Evolutionary conservation across 2,888 invertebrate species (phyloP).

Genomic region (Griposia aprilina): DNA sequence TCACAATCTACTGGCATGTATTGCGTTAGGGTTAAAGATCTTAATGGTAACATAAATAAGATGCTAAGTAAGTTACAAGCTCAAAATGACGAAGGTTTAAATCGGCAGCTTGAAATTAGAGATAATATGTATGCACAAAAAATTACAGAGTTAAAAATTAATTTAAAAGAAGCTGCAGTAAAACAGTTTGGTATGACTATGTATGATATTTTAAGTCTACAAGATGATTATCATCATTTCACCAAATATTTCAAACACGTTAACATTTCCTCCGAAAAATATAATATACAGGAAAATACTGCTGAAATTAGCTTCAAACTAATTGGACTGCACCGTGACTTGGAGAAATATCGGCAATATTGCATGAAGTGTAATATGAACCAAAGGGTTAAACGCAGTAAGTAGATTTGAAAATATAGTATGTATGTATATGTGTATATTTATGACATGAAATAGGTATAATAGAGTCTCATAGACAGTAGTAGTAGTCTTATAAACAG

Average conservation of each 20-base stretch:
- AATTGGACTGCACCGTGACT: slow-evolving; percentile 52
- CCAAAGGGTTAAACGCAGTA: slow-evolving; percentile 15
- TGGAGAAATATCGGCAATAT: slow-evolving; percentile 64
- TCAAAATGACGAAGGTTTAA: slow-evolving; percentile 4
- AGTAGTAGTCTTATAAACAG: not conserved
- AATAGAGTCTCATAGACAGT: not conserved
- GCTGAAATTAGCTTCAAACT: slow-evolving; percentile 29
- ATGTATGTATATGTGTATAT: not conserved
- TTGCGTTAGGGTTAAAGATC: slow-evolving; percentile 69
- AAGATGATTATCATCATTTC: slow-evolving; percentile 74
- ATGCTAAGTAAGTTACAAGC: slow-evolving; percentile 54
- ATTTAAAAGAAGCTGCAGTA: slow-evolving; percentile 70
- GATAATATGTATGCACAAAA: slow-evolving; percentile 50
- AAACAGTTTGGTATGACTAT: slow-evolving; percentile 71
- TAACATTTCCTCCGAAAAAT: slow-evolving; percentile 17
- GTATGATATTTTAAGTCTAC: slow-evolving; percentile 74
- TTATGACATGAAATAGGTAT: not conserved
- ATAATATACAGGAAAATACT: slow-evolving; percentile 22
- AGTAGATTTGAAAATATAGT: slow-evolving; percentile 24
- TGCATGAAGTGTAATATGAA: slow-evolving; percentile 66
- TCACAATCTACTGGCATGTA: slow-evolving; percentile 36
- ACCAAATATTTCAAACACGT: slow-evolving; percentile 42
- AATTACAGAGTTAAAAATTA: slow-evolving; percentile 58
- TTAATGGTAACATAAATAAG: slow-evolving; percentile 58
- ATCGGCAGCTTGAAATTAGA: slow-evolving; percentile 33